Base-by-base conservation (phyloP, 2,888 invertebrate species). In the Volucella inanis region DNA sequence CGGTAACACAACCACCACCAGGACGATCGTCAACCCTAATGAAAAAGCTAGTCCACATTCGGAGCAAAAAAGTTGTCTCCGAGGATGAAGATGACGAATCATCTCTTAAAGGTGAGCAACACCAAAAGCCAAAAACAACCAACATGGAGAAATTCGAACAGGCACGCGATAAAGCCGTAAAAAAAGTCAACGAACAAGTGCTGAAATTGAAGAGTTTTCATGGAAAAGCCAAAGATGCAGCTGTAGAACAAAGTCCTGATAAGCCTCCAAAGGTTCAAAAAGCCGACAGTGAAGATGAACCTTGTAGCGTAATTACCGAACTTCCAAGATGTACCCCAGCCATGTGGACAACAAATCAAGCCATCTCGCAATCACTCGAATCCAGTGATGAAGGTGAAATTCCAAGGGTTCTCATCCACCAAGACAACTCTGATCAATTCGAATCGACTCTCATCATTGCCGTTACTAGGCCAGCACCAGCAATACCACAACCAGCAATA, bases 371-470 rank as follows among this genome's bases (percentile, higher is more conserved):
- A 18, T 88, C 88, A 2, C 76, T 87, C 11, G 89, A 89, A 62
- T 81, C 88, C 18, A 68, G 74, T 1, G 89, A 89, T 62, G 79
- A 75, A 8, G 6, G 8, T 1, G 90, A 90, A 31, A 88, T 89
- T 62, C 91, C 91, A 6, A 88, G 90, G 3, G 91, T 91, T 14
- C 88, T 91, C 31, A 89, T 91, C 68, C 91, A 91, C 68, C 91
- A 91, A 59, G 90, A 91, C 78, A 90, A 90, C 70, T 89, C 90
- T 0, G 90, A 91, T 75, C 86, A 89, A 43, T 90, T 88, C 80
- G 91, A 91, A 67, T 90, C 91, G 1, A 91, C 91, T 8, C 55
- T 91, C 61, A 90, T 90, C 14, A 89, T 91, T 80, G 90, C 91
- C 2, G 89, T 90, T 11, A 89, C 90, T 6, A 87, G 91, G 3